A percentile compares a stretch with the other conserved stretches of the same genome.
These are phyloP conservation scores for Molossus molossus DNA, from an alignment of 2,797 vertebrate species.

Conservation along the genomic window DNA sequence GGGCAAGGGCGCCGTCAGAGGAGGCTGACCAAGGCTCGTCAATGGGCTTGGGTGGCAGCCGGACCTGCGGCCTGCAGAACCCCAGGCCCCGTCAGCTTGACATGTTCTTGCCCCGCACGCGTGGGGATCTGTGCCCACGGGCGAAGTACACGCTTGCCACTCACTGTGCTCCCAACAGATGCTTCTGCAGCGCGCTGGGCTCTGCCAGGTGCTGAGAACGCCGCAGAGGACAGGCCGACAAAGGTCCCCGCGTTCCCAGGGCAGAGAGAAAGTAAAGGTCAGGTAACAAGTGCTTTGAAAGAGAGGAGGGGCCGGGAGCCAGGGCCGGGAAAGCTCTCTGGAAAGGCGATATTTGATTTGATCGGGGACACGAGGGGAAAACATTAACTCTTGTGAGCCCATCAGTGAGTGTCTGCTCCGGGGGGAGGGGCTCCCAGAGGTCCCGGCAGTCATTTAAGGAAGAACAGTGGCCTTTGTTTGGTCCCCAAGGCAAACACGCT, in stretches of 20 bases:
- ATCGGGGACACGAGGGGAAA: neutral
- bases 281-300: neutral
- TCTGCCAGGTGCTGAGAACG: neutral
- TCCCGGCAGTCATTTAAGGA: neutral
- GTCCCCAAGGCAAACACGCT: neutral
- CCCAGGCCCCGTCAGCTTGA: neutral
- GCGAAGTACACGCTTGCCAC: fast-evolving
- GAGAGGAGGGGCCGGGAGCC: fast-evolving
- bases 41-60: neutral
- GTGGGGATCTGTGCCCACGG: fast-evolving
- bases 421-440: neutral
- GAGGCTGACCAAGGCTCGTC: neutral
- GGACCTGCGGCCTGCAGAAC: neutral
- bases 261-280: neutral
- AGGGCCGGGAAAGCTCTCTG: neutral
- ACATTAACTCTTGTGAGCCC: neutral
- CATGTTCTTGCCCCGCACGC: neutral
- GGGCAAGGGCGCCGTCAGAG: neutral
- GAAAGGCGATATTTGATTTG: neutral
- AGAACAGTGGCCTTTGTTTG: neutral
- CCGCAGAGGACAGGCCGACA: fast-evolving
- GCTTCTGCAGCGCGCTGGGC: neutral
- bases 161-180: neutral
- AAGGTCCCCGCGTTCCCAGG: neutral
- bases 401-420: neutral